Conservation (phyloP, 2,888 invertebrate species). For the Macrosoma leucophasiata region DNA sequence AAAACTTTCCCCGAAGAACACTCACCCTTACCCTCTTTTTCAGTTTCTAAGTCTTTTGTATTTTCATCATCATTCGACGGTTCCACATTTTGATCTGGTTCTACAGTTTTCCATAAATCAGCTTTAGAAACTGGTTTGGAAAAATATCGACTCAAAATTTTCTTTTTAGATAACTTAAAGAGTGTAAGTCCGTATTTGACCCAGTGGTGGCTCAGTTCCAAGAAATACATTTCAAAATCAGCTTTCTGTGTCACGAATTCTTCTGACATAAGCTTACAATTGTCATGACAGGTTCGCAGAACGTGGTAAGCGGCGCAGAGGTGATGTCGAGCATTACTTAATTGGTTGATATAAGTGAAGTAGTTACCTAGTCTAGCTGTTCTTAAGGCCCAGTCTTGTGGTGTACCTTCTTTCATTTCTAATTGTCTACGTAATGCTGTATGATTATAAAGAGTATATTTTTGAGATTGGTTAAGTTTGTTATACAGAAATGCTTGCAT, state of each 20-base stretch:
- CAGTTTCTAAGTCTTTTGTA: conserved; percentile 46
- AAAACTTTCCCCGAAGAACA: conserved; percentile 38
- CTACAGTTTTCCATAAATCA: conserved; percentile 58
- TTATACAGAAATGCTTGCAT: conserved; percentile 78
- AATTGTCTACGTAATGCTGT: conserved; percentile 73
- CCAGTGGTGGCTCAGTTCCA: conserved; percentile 76
- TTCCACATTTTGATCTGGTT: conserved; percentile 42
- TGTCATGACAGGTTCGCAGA: conserved; percentile 71
- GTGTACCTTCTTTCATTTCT: conserved; percentile 73
- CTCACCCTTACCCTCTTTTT: conserved; percentile 55
- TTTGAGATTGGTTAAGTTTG: conserved; percentile 67
- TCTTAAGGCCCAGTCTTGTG: conserved; percentile 74
- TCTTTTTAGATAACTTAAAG: conserved; percentile 73
- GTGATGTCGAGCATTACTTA: conserved; percentile 77
- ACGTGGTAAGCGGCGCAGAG: conserved; percentile 77
- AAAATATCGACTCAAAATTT: conserved; percentile 57
- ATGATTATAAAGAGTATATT: conserved; percentile 73
- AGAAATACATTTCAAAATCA: conserved; percentile 58
- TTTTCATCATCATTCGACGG: conserved; percentile 41
- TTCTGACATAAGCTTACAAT: conserved; percentile 62
- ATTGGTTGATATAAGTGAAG: conserved; percentile 59
- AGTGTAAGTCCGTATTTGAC: conserved; percentile 76
- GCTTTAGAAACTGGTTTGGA: conserved; percentile 41
- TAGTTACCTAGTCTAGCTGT: conserved; percentile 72
- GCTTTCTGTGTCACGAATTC: conserved; percentile 57